A percentile compares a stretch with the other conserved stretches of the same genome.
These are phyloP conservation scores for Melinaea menophilus DNA, from an alignment of 2,888 invertebrate species.

Conservation along the genomic window DNA sequence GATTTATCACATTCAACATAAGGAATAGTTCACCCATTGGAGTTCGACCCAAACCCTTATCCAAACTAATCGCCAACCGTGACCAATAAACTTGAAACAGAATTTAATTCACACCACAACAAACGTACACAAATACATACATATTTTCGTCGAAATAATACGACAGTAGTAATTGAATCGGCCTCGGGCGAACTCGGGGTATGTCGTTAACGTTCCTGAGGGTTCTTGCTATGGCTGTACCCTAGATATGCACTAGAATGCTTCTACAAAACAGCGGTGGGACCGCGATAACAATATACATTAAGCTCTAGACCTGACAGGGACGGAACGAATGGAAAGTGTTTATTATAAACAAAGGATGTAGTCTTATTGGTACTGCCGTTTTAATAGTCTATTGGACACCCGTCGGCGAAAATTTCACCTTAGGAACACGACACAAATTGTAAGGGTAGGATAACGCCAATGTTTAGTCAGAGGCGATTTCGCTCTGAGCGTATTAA, in stretches of 20 bases:
- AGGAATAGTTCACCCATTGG: conserved; percentile 30
- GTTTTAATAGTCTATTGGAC: conserved; percentile 68
- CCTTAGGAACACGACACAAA: conserved; percentile 58
- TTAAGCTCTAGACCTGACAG: conserved; percentile 33
- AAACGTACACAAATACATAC: conserved; percentile 67
- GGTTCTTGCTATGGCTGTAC: conserved; percentile 59
- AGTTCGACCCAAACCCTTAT: conserved; percentile 46
- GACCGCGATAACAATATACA: conserved; percentile 43
- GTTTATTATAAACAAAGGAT: conserved; percentile 77
- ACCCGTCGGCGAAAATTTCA: conserved; percentile 59
- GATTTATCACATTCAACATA: conserved; percentile 33
- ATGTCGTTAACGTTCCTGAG: conserved; percentile 74
- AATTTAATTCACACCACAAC: conserved; percentile 73
- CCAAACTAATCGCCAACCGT: conserved; percentile 60
- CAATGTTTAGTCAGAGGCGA: conserved; percentile 63
- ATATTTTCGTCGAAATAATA: conserved; percentile 76
- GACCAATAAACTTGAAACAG: conserved; percentile 71
- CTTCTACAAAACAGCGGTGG: conserved; percentile 62
- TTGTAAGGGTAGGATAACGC: conserved; percentile 56
- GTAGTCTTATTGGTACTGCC: conserved; percentile 71
- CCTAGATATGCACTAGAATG: conserved; percentile 71
- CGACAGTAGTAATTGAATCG: conserved; percentile 77
- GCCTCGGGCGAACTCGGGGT: conserved; percentile 73
- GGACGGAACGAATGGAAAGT: conserved; percentile 59
- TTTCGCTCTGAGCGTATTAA: conserved; percentile 71